Base-by-base conservation (phyloP, 2,888 invertebrate species). In the Eristalinus aeneus region DNA sequence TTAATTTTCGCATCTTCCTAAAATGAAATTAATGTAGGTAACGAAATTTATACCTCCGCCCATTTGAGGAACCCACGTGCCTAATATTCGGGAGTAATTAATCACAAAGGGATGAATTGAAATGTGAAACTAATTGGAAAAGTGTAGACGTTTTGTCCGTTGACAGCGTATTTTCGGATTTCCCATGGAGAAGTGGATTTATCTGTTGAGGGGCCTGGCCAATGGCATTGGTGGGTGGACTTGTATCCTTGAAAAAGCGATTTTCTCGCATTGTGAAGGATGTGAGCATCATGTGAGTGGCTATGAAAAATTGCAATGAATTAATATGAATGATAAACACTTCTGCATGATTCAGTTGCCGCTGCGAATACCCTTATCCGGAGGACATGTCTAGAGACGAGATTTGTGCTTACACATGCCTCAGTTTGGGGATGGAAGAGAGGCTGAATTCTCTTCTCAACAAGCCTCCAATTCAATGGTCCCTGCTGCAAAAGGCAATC, bases 1-100 rank as follows among this genome's bases (percentile, higher is more conserved):
- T 77, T 77, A 82, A 86, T 84, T 82, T 74, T 82, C 74, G 34
- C 61, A 36, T 86, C 82, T 82, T 53, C 69, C 69, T 71, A 71
- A 82, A 74, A 77, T 61, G 71, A 82, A 82, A 74, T 73, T 77
- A 82, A 86, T 81, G 73, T 69, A 58, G 58, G 76, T 63, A 56
- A 20, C 32, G 23, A 2, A 67, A 83, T 64, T 23, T 46, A 74
- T 67, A 56, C 56, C 56, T 77, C 32, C 22, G 20, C 71, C 16
- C 27, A 31, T 61, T 65, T 54, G 9, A 68, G 68, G 71, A 46
- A 69, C 63, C 34, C 63, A 71, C 73, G 77, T 71, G 60, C 58
- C 65, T 73, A 77, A 56, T 64, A 32, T 63, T 67, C 34, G 32
- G 60, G 34, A 71, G 34, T 60, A 86, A 82, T 81, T 77, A 81